A percentile compares a stretch with the other conserved stretches of the same genome.
These are phyloP conservation scores for Oscheius onirici DNA, from an alignment of 2,888 invertebrate genomes.

Conservation along the genomic window DNA sequence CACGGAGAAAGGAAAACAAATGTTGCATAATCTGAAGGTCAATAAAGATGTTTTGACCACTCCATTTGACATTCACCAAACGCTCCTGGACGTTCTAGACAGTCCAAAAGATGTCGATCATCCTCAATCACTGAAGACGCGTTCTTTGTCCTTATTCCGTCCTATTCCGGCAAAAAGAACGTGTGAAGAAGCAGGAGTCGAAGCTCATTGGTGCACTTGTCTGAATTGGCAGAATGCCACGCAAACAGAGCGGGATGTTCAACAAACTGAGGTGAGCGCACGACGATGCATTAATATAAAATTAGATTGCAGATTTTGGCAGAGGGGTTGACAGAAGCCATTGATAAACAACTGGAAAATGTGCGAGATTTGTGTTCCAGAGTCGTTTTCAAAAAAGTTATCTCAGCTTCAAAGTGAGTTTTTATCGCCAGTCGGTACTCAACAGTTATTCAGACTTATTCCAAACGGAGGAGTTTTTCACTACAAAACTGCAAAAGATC, in stretches of 20 bases:
- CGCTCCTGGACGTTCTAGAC: slow-evolving; percentile 80
- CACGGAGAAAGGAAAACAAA: neutral
- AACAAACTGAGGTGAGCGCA: slow-evolving; percentile 2
- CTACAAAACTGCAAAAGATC: slow-evolving; percentile 77
- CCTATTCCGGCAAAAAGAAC: slow-evolving; percentile 53
- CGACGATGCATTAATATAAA: too few species aligned
- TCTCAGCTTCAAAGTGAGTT: slow-evolving; percentile 29
- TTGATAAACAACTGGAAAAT: slow-evolving; percentile 74
- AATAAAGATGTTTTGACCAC: slow-evolving; percentile 78
- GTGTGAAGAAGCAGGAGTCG: slow-evolving; percentile 79
- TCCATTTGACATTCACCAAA: slow-evolving; percentile 88
- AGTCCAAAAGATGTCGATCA: slow-evolving; percentile 44
- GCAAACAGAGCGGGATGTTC: neutral
- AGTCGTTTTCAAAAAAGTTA: slow-evolving; percentile 73
- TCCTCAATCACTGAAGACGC: neutral
- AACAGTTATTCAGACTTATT: slow-evolving; percentile 74
- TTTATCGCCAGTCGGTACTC: too few species aligned
- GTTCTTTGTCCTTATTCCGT: slow-evolving; percentile 61
- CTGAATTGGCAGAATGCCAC: slow-evolving; percentile 80
- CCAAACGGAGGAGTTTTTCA: slow-evolving; percentile 76
- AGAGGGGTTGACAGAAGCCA: slow-evolving; percentile 68
- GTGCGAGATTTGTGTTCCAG: slow-evolving; percentile 71
- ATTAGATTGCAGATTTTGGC: slow-evolving; percentile 71
- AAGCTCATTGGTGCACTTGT: slow-evolving; percentile 95
- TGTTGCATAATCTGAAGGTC: neutral